phyloP scores from a whole-genome alignment of 2,888 invertebrate species.

The Drosophila quinaria region DNA sequence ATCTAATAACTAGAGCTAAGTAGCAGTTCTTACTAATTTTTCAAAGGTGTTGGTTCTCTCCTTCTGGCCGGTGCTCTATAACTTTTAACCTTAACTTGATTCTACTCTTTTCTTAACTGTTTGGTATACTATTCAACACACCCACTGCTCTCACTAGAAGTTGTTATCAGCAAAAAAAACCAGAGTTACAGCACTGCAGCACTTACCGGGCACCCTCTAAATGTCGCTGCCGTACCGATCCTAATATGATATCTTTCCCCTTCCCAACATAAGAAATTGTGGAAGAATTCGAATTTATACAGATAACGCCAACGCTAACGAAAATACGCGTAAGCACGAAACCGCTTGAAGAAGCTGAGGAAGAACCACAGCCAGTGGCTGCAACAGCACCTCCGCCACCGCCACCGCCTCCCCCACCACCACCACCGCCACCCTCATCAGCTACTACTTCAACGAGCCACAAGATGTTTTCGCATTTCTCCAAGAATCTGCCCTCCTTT shows the following conservation, averaged over 20 bases:
- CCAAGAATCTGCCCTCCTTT: slow-evolving; percentile 88
- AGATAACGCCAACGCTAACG: slow-evolving; percentile 92
- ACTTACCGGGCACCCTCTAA: slow-evolving; percentile 62
- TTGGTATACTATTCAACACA: slow-evolving; percentile 45
- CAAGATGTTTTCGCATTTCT: slow-evolving; percentile 88
- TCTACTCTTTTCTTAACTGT: slow-evolving; percentile 18
- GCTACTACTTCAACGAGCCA: slow-evolving; percentile 11
- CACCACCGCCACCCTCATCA: slow-evolving; percentile 23
- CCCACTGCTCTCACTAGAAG: slow-evolving; percentile 66
- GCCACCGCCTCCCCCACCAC: slow-evolving; percentile 22
- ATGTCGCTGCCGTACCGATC: slow-evolving; percentile 32
- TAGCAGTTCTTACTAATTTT: slow-evolving; percentile 56
- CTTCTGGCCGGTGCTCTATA: slow-evolving; percentile 17
- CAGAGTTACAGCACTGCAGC: slow-evolving; percentile 50
- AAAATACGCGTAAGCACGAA: slow-evolving; percentile 91
- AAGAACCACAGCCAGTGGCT: slow-evolving; percentile 44
- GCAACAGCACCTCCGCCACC: slow-evolving; percentile 8
- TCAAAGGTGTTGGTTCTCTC: slow-evolving; percentile 65
- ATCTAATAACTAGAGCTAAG: slow-evolving; percentile 28
- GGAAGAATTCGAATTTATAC: slow-evolving; percentile 91
- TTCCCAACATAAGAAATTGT: slow-evolving; percentile 79
- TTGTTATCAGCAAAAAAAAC: slow-evolving; percentile 45
- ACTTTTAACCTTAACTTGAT: slow-evolving; percentile 25
- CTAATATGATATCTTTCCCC: slow-evolving; percentile 34
- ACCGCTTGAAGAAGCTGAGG: slow-evolving; percentile 71